Conservation (phyloP, 2,888 invertebrate species). For the Anaspis maculata region DNA sequence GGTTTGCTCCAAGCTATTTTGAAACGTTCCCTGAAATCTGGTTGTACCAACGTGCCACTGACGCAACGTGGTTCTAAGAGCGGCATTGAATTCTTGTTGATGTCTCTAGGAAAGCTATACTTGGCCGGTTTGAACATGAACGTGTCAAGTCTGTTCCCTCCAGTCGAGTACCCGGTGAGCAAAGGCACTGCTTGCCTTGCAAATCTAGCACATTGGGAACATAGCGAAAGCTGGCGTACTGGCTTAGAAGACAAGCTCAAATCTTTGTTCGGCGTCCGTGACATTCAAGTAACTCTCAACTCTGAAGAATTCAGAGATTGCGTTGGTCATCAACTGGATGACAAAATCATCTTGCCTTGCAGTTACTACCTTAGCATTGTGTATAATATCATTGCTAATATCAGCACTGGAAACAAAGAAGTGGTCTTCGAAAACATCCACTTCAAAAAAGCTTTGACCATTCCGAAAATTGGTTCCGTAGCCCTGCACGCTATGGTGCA, state of each 20-base stretch:
- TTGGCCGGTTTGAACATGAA: constrained; percentile 71
- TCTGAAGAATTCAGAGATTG: constrained; percentile 42
- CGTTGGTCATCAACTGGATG: constrained; percentile 34
- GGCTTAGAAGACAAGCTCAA: constrained; percentile 34
- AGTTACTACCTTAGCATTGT: constrained; percentile 31
- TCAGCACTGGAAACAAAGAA: constrained; percentile 26
- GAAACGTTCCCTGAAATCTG: constrained; percentile 61
- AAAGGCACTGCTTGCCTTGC: constrained; percentile 78
- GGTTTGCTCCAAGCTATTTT: constrained; percentile 82
- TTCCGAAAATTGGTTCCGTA: constrained; percentile 37
- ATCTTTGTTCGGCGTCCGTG: constrained; percentile 32
- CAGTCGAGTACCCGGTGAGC: constrained; percentile 74
- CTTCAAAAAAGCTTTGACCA: constrained; percentile 29
- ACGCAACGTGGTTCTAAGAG: constrained; percentile 64
- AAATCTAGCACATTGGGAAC: constrained; percentile 82
- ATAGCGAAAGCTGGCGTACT: constrained; percentile 66
- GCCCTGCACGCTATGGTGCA: constrained; percentile 39
- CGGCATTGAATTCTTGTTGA: constrained; percentile 52
- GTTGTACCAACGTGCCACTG: constrained; percentile 66
- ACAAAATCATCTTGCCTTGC: constrained; percentile 31
- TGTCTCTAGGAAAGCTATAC: constrained; percentile 66
- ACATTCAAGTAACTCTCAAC: constrained; percentile 42
- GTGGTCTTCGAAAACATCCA: constrained; percentile 37
- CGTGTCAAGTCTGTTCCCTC: constrained; percentile 68
- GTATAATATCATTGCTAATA: constrained; percentile 26